phyloP scores from a whole-genome alignment of 2,888 invertebrate genomes.

The Aleiodes alternator region DNA sequence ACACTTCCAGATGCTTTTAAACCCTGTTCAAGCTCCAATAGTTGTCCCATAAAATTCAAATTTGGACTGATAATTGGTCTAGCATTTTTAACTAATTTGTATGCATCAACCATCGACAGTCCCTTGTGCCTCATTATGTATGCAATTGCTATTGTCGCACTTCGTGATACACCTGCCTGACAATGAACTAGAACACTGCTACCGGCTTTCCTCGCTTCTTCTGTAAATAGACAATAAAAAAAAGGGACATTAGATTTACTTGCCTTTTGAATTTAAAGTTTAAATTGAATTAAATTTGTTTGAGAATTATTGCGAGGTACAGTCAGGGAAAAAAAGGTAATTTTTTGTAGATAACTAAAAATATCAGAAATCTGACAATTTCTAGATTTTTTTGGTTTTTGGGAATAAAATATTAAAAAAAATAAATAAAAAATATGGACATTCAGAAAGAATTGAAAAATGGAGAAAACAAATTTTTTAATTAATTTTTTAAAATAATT shows the following conservation, averaged over 20 bases:
- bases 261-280: not conserved
- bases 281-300: too few species aligned
- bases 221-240: conserved; percentile 75
- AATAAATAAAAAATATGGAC: too few species aligned
- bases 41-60: conserved; percentile 94
- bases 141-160: conserved; percentile 95
- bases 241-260: not conserved
- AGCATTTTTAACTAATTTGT: conserved; percentile 88
- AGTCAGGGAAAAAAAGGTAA: too few species aligned
- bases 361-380: too few species aligned
- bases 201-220: conserved; percentile 83
- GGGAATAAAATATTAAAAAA: too few species aligned
- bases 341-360: too few species aligned
- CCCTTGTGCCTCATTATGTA: conserved; percentile 94
- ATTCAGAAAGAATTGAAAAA: too few species aligned
- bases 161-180: conserved; percentile 95
- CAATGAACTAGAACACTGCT: conserved; percentile 93
- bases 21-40: conserved; percentile 88
- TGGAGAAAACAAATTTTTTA: too few species aligned
- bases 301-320: too few species aligned
- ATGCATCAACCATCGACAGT: conserved; percentile 90
- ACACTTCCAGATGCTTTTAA: conserved; percentile 75
- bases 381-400: too few species aligned
- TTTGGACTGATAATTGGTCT: conserved; percentile 96
- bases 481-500: too few species aligned